Evolutionary conservation across 2,797 vertebrate genomes (phyloP), one percentile per base, ranked within the genome.

Genomic region (Remorina albescens): DNA sequence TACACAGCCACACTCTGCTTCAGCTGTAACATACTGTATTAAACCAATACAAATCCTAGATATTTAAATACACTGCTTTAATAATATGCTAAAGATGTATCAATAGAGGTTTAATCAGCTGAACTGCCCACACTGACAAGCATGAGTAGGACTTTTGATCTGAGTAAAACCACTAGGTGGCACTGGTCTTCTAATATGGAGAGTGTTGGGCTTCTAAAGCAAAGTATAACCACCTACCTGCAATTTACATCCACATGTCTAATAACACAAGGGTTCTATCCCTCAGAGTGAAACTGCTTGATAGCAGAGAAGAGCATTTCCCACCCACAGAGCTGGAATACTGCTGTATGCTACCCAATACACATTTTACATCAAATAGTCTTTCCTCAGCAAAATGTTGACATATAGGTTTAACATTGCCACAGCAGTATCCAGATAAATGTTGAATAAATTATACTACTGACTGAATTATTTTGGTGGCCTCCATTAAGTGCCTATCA

Each of bases 241-340:
- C 61, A 84, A 85, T 89, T 89, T 87, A 76, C 85, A 90, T 92
- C 85, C 90, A 89, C 88, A 93, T 88, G 83, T 88, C 83, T 88
- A 80, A 90, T 86, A 82, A 81, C 54, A 71, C 71, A 72, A 69
- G 78, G 80, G 56, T 62, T 81, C 47, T 74, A 90, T 81, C 64
- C 78, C 80, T 83, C 80, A 16, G 72, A 84, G 83, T 70, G 57
- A 71, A 85, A 80, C 79, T 57, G 78, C 80, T 88, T 76, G 61
- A 85, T 82, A 88, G 62, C 66, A 30, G 79, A 87, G 80, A 83
- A 53, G 72, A 88, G 66, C 71, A 46, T 80, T 86, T 88, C 70
- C 88, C 89, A 86, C 91, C 88, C 86, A 92, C 90, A 75, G 80
- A 88, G 76, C 74, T 84, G 74, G 68, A 86, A 83, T 59, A 74